Evolutionary conservation across 2,113 vertebrate species (phyloP).

Genomic region (Brachionichthys hirsutus): DNA sequence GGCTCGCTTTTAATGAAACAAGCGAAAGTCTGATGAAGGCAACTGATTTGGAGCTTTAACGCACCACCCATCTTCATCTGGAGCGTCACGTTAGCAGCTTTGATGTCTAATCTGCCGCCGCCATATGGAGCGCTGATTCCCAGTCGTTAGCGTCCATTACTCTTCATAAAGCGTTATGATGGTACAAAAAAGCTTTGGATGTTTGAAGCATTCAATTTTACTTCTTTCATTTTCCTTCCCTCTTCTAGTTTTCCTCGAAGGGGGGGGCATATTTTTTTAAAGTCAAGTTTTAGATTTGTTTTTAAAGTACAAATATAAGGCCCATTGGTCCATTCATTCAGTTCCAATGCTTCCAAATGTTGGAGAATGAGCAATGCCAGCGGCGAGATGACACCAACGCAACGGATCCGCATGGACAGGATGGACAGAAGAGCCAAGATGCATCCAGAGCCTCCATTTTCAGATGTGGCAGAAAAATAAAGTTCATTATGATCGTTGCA

Average conservation of each 20-base stretch:
- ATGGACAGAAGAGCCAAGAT: too few species aligned
- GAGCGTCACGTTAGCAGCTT: neutral
- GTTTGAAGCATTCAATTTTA: neutral
- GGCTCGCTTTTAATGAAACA: slow-evolving; percentile 38
- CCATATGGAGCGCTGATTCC: neutral
- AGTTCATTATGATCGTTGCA: neutral
- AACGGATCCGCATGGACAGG: too few species aligned
- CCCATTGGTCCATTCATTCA: slow-evolving; percentile 19
- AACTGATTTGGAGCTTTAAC: slow-evolving; percentile 34
- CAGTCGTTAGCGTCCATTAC: neutral
- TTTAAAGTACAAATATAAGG: neutral
- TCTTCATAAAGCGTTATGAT: neutral
- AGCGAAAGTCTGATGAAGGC: slow-evolving; percentile 28
- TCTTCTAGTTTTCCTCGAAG: neutral
- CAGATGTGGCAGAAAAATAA: neutral
- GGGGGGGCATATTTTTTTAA: neutral
- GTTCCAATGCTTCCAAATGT: slow-evolving; percentile 28
- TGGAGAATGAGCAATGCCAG: slow-evolving; percentile 6
- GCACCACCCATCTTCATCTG: neutral
- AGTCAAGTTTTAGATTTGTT: slow-evolving; percentile 8
- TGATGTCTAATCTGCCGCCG: neutral
- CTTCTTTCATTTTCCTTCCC: too few species aligned
- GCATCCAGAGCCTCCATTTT: too few species aligned
- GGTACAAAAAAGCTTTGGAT: neutral
- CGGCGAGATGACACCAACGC: neutral